Base-by-base conservation (phyloP, 2,888 invertebrate species). In the Melinopterus prodromus region DNA sequence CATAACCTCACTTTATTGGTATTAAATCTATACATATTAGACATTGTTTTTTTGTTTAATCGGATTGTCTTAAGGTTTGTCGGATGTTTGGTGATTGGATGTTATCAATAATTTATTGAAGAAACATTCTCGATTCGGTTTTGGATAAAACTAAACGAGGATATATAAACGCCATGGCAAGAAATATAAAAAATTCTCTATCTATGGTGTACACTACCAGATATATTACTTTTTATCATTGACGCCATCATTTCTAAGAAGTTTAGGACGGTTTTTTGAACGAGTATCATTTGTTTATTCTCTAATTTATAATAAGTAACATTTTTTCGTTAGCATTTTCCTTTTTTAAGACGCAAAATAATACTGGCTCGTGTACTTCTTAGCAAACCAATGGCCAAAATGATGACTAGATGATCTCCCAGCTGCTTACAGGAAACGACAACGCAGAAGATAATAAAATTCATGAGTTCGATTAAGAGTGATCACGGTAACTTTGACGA, bases 321-420 rank as follows among this genome's bases (percentile, higher is more conserved):
- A 37, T 35, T 74, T 16, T 71, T 36, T 79, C 77, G 38, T 69
- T 77, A 71, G 35, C 74, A n/a, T 53, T 75, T 76, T 78, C 76
- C 69, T 69, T 79, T 38, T 38, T 79, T 38, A 26, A 70, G 69
- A 80, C 79, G 81, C 81, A 82, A 83, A 85, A 85, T 85, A 89
- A 89, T 89, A 89, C 88, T 89, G 88, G 88, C 87, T 87, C 86
- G 86, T 85, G 78, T 84, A 87, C 87, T 88, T 86, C 87, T 87
- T 85, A 85, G 86, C 85, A 84, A 53, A 86, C 86, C 85, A 85
- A 86, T 84, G 83, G 85, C 85, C 86, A 87, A 26, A 26, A 87
- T 86, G 86, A 86, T 84, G 89, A 89, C 89, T 89, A 89, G 89
- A 89, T 85, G 84, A 81, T 85, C 87, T 87, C 87, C 87, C 88